Base-by-base conservation (phyloP, 2,888 invertebrate species). In the Chrysolina haemoptera region DNA sequence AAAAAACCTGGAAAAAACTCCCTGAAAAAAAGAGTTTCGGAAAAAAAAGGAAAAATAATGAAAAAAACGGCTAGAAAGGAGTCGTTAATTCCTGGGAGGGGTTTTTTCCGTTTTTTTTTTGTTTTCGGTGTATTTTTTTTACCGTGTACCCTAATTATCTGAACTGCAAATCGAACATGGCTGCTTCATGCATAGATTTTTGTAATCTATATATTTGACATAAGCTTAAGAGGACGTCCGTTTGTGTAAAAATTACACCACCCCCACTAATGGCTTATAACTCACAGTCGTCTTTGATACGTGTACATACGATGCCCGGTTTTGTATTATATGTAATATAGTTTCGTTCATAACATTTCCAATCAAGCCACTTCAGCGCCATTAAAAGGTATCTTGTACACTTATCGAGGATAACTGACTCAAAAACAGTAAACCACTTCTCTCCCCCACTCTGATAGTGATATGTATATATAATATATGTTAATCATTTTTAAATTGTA, bases 261-360 rank as follows among this genome's bases (percentile, higher is more conserved):
- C 68, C 40, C 40, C 46, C 53, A 27, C 59, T n/a, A 22, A 71
- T 69, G 73, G 70, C 69, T 73, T 68, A 74, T 74, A 64, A 62
- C 46, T 48, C 71, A 79, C 84, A 82, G 83, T 83, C 82, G 80
- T 84, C 83, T 85, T 84, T 83, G 81, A 81, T 84, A 84, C 79
- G 83, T 84, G 85, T 84, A 83, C 82, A 82, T 83, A 82, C 78
- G 79, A 74, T 78, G 79, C 79, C 80, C 76, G 71, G 82, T 85
- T 85, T 85, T 87, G 87, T 87, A 87, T 86, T 87, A 87, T 87
- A 87, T 83, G 87, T 87, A 87, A 87, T 86, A 87, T 87, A 87
- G 86, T 87, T 87, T 87, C 84, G 85, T 86, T 84, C 80, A 81
- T 83, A 84, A 85, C 85, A 85, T 86, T 86, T 86, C 85, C 85